phyloP scores from a whole-genome alignment of 2,113 vertebrate species.

The Notarius quadriscutis region DNA sequence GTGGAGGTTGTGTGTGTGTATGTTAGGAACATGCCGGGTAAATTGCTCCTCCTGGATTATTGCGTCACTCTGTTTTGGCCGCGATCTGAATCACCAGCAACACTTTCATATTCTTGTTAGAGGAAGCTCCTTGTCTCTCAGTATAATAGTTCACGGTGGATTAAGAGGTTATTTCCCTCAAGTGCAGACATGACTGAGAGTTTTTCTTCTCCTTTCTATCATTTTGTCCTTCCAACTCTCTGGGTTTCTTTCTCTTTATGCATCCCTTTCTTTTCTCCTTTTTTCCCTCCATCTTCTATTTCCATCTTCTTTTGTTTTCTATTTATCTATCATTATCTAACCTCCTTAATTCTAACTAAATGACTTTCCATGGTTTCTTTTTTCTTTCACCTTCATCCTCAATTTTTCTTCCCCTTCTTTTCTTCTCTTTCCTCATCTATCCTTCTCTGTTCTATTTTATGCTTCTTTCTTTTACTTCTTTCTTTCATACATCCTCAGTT shows the following conservation, averaged over 20 bases:
- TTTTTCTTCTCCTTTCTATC: slow-evolving; percentile 62
- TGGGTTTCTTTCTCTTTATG: background rate
- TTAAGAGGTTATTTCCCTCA: slow-evolving; percentile 96
- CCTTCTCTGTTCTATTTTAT: background rate
- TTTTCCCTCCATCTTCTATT: slow-evolving; percentile 44
- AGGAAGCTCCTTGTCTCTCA: slow-evolving; percentile 84
- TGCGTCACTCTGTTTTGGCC: slow-evolving; percentile 64
- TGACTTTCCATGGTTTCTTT: background rate
- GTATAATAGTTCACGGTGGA: slow-evolving; percentile 88
- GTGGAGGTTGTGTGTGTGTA: slow-evolving; percentile 11
- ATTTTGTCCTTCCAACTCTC: background rate
- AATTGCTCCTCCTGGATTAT: slow-evolving; percentile 65
- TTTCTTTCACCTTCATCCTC: background rate
- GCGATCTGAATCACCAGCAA: slow-evolving; percentile 79
- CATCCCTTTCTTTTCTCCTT: slow-evolving; percentile 21
- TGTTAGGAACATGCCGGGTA: background rate
- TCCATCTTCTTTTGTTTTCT: slow-evolving; percentile 28
- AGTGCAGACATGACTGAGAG: slow-evolving; percentile 76
- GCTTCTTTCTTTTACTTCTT: background rate
- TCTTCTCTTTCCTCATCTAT: background rate
- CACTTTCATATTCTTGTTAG: slow-evolving; percentile 84
- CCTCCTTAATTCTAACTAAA: background rate
- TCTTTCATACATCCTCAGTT: background rate
- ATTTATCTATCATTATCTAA: slow-evolving; percentile 30
- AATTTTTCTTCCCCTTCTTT: background rate